Evolutionary conservation across 2,888 invertebrate species (phyloP), one percentile per base, ranked within the genome.

Genomic region (Athripsodes cinereus): DNA sequence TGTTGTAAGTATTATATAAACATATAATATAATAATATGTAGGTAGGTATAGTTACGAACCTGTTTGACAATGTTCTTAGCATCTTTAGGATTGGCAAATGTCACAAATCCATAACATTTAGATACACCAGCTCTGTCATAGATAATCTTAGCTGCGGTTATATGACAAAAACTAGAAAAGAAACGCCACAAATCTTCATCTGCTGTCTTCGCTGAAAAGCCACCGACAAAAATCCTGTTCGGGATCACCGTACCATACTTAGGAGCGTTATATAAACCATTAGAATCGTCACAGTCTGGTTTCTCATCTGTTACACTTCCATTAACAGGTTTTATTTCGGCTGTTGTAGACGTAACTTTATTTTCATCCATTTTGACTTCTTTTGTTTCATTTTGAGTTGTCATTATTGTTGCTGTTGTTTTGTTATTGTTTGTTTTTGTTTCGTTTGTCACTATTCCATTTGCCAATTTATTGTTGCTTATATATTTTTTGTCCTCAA

Each of bases 161-260:
- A 92, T 92, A 54, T 90, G 88, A 54, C 95, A 94, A 68, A 91
- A 92, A 52, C 87, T 84, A 62, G 93, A 92, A 74, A 97, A 97
- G 64, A 96, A 86, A 71, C 91, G 88, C 75, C 91, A 88, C 64
- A 97, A 76, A 70, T 96, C 96, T 55, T 88, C 87, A 75, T 96
- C 96, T 52, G 94, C 93, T 49, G 96, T 96, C 69, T 90, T 92
- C 68, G 92, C 85, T 57, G 95, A 90, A 69, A 97, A 96, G 21
- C 96, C 97, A 58, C 97, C 96, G 53, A 97, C 96, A 74, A 97
- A 97, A 69, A 97, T 92, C 68, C 96, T 81, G 74, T 96, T 96
- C 60, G 96, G 96, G 67, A 96, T 92, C 62, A 95, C 81, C 31
- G 94, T 95, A 64, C 86, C 94, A 66, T 82, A 84, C 69, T 84